Conservation (phyloP, 2,113 vertebrate species). For the Dromiciops gliroides region DNA sequence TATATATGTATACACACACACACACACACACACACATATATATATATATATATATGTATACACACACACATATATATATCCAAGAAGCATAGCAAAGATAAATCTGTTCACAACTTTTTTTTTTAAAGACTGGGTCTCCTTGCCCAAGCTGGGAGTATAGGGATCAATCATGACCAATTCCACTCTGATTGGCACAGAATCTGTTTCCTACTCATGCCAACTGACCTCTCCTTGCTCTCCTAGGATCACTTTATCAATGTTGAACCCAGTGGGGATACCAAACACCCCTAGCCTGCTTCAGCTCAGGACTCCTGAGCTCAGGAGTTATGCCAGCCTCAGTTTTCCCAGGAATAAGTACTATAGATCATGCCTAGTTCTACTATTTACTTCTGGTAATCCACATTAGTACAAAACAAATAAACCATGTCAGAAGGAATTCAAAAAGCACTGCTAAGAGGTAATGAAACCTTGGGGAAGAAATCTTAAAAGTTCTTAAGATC, state of each 20-base stretch:
- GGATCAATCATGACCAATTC: neutral
- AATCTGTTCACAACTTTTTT: neutral
- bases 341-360: neutral
- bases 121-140: neutral
- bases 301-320: neutral
- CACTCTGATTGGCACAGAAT: neutral
- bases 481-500: neutral
- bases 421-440: neutral
- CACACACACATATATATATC: no score
- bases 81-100: neutral
- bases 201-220: neutral
- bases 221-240: neutral
- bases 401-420: neutral
- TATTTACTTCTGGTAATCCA: neutral
- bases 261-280: neutral
- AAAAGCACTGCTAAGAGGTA: neutral
- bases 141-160: neutral
- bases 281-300: neutral
- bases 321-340: neutral
- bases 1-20: no score
- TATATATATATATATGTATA: no score
- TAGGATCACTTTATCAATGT: neutral
- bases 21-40: no score
- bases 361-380: neutral
- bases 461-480: neutral